phyloP scores from a whole-genome alignment of 2,888 invertebrate species.

The Coenonympha arcania region DNA sequence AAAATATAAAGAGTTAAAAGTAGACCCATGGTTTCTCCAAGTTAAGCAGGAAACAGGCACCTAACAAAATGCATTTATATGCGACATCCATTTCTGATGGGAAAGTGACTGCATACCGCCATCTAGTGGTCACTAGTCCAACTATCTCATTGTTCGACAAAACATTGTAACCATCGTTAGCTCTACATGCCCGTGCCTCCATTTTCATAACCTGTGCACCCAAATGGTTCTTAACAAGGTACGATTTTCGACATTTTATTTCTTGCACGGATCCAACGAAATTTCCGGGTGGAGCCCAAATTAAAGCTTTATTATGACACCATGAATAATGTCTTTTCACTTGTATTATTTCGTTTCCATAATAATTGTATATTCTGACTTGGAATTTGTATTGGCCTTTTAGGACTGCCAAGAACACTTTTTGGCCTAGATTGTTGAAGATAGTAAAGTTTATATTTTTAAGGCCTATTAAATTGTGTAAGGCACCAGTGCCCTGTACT shows the following conservation, averaged over 20 bases:
- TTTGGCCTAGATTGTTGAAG: constrained; percentile 45
- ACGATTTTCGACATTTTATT: constrained; percentile 30
- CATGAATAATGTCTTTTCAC: constrained; percentile 8
- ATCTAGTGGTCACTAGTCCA: constrained; percentile 37
- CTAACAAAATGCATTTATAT: constrained; percentile 24
- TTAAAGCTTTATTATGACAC: constrained; percentile 34
- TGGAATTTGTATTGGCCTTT: constrained; percentile 30
- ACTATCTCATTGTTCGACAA: constrained; percentile 30
- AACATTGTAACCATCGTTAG: constrained; percentile 33
- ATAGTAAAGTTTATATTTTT: constrained; percentile 42
- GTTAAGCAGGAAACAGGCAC: constrained; percentile 23
- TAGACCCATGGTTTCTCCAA: neutral
- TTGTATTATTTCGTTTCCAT: constrained; percentile 45
- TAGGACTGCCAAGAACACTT: constrained; percentile 44
- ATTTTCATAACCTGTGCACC: constrained; percentile 36
- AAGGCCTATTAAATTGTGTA: constrained; percentile 42
- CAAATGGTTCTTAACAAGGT: constrained; percentile 34
- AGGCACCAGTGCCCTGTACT: constrained; percentile 36
- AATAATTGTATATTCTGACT: constrained; percentile 47
- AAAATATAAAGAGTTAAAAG: no score
- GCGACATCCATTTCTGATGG: constrained; percentile 33
- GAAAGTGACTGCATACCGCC: constrained; percentile 31
- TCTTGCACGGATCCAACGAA: constrained; percentile 42
- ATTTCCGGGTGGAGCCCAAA: constrained; percentile 50
- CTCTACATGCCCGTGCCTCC: constrained; percentile 25